These are phyloP conservation scores for Ectemnius continuus DNA, from an alignment of 2,888 invertebrate species.

Conservation along the genomic window DNA sequence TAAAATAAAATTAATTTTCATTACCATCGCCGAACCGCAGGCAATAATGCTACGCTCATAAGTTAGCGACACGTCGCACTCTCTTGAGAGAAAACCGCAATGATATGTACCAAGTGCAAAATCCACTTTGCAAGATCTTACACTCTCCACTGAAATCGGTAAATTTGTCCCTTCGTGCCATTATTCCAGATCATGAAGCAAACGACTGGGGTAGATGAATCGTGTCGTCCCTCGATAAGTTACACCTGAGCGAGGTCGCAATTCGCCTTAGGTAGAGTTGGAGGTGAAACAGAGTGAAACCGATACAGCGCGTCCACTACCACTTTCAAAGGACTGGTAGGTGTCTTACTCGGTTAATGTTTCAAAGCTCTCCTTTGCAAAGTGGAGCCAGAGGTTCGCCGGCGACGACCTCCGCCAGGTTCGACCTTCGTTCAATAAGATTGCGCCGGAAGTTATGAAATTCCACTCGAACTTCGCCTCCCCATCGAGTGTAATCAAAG, in stretches of 20 bases:
- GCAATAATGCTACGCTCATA: conserved; percentile 35
- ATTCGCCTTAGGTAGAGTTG: not conserved
- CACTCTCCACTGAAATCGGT: too few species aligned
- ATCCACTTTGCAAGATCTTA: not conserved
- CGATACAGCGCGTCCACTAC: conserved; percentile 27
- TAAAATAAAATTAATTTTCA: conserved; percentile 52
- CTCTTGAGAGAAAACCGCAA: conserved; percentile 36
- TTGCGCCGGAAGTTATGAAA: not conserved
- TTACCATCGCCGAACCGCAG: conserved; percentile 25
- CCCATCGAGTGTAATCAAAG: too few species aligned
- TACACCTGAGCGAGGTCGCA: not conserved
- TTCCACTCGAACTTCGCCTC: not conserved
- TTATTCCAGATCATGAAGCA: too few species aligned
- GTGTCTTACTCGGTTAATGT: conserved; percentile 34
- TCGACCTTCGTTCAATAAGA: conserved; percentile 16
- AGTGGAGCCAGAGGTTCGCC: conserved; percentile 40
- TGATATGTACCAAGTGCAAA: conserved; percentile 1
- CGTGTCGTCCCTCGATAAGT: not conserved
- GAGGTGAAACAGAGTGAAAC: not conserved
- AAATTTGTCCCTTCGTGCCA: too few species aligned
- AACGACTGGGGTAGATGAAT: not conserved
- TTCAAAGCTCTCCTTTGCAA: conserved; percentile 44
- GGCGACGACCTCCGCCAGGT: conserved; percentile 15
- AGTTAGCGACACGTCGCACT: conserved; percentile 25
- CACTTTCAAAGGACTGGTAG: conserved; percentile 45